Evolutionary conservation across 1,140 invertebrate species (phyloP).

Genomic region (Eciton burchellii): DNA sequence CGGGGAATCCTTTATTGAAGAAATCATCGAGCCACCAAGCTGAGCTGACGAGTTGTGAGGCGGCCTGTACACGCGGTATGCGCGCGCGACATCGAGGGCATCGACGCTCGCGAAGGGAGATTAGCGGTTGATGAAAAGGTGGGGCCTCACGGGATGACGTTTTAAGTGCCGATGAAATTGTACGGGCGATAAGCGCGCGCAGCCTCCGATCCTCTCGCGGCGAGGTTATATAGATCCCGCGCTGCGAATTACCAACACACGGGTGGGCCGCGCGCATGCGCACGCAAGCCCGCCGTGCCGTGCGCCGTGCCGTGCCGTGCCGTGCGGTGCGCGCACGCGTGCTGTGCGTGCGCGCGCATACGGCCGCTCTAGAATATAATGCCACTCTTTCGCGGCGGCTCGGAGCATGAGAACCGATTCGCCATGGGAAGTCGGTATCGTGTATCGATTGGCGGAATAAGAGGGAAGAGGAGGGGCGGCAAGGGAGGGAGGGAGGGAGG

Average conservation of each 20-base stretch:
- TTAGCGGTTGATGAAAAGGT: constrained; percentile 79
- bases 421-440: constrained; percentile 72
- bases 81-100: constrained; percentile 48
- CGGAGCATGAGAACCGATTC: constrained; percentile 72
- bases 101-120: constrained; percentile 55
- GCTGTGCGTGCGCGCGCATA: constrained; percentile 67
- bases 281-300: constrained; percentile 7
- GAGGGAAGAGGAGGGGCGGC: neutral
- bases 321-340: constrained; percentile 38
- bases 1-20: too few relatives aligned
- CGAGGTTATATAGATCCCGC: constrained; percentile 53
- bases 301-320: constrained; percentile 21
- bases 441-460: constrained; percentile 67
- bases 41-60: neutral
- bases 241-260: constrained; percentile 54
- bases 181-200: constrained; percentile 73
- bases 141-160: constrained; percentile 74
- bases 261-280: constrained; percentile 31
- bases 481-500: neutral
- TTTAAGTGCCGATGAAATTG: constrained; percentile 81
- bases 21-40: neutral
- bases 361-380: constrained; percentile 74
- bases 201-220: constrained; percentile 57
- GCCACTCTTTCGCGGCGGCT: constrained; percentile 68
- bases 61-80: constrained; percentile 3